Evolutionary conservation across 2,797 vertebrate species (phyloP).

Genomic region (Thunnus albacares): DNA sequence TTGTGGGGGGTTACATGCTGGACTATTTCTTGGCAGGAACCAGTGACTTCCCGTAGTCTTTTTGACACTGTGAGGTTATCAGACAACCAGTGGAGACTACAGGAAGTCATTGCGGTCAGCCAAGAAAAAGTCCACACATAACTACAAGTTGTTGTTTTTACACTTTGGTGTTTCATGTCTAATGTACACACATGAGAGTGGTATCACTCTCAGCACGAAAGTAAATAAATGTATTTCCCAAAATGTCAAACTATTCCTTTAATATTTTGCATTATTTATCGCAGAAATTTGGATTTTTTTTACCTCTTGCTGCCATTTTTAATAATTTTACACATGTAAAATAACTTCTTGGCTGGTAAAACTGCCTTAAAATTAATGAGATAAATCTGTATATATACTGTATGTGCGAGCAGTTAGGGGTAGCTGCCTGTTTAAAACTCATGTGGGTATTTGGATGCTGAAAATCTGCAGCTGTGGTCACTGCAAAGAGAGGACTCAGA

Average conservation of each 20-base stretch:
- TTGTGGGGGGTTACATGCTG: too few species aligned
- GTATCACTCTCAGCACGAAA: background rate
- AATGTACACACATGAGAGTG: too few species aligned
- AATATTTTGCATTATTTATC: background rate
- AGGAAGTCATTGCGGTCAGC: too few species aligned
- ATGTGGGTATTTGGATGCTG: background rate
- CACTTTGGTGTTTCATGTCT: too few species aligned
- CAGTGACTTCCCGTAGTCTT: too few species aligned
- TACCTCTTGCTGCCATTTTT: background rate
- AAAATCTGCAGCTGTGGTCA: conserved; percentile 32
- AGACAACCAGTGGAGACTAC: too few species aligned
- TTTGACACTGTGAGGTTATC: too few species aligned
- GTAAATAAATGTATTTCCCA: background rate
- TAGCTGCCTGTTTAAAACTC: conserved; percentile 2
- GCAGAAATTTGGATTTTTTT: background rate
- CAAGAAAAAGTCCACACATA: too few species aligned
- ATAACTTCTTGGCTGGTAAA: too few species aligned
- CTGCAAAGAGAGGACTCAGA: conserved; percentile 26
- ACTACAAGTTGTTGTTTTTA: too few species aligned
- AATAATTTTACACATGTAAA: background rate
- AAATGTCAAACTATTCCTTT: background rate
- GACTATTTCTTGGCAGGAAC: too few species aligned
- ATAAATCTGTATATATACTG: background rate
- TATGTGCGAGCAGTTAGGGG: background rate
- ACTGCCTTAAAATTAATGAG: background rate